A percentile compares a stretch with the other conserved stretches of the same genome.
Evolutionary conservation across 2,888 invertebrate genomes (phyloP).

Genomic region (Tinea pellionella): DNA sequence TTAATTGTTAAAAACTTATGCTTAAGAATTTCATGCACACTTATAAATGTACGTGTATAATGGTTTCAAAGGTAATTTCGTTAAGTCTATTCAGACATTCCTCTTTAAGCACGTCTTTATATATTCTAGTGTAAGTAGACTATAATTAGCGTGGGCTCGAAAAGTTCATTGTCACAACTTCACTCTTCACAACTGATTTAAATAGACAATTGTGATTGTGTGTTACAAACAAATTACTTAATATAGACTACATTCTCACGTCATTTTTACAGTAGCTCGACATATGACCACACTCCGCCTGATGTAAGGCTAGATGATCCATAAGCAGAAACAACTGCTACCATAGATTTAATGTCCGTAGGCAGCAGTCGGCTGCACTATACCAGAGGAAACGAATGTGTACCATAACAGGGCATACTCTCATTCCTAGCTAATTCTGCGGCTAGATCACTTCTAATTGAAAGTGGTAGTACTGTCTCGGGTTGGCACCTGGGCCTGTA

Average conservation of each 20-base stretch:
- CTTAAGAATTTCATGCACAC: background rate
- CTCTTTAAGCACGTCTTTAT: conserved; percentile 9
- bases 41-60: background rate
- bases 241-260: conserved; percentile 24
- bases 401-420: too few relatives aligned
- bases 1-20: background rate
- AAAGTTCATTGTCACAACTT: conserved; percentile 66
- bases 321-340: too few relatives aligned
- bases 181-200: conserved; percentile 19
- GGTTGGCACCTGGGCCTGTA: too few relatives aligned
- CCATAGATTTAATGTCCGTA: too few relatives aligned
- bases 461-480: too few relatives aligned
- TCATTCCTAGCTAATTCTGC: too few relatives aligned
- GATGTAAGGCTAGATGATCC: too few relatives aligned
- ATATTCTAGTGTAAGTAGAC: background rate
- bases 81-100: conserved; percentile 12
- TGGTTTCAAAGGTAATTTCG: conserved; percentile 4
- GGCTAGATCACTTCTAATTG: too few relatives aligned
- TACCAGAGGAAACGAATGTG: too few relatives aligned
- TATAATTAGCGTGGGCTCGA: conserved; percentile 66
- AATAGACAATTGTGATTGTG: conserved; percentile 11
- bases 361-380: too few relatives aligned
- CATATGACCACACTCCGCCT: too few relatives aligned
- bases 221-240: background rate
- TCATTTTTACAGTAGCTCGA: too few relatives aligned